A percentile compares a stretch with the other conserved stretches of the same genome.
phyloP scores from a whole-genome alignment of 2,113 vertebrate species.

The Pundamilia nyererei region DNA sequence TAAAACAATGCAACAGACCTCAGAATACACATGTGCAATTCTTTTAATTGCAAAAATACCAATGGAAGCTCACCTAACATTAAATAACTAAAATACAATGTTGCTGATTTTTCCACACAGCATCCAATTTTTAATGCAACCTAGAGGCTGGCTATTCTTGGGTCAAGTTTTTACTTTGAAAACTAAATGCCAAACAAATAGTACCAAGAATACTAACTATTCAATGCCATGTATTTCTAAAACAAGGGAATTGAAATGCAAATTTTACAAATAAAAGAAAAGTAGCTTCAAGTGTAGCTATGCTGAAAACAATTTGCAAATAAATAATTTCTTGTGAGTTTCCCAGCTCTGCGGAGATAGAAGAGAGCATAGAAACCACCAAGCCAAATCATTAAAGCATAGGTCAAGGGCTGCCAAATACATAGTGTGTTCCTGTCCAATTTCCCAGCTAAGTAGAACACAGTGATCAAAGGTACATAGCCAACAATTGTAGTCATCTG shows the following conservation, averaged over 20 bases:
- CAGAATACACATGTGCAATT: neutral
- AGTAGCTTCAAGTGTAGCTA: neutral
- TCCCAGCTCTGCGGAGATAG: neutral
- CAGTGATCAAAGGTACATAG: neutral
- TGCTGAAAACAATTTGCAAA: neutral
- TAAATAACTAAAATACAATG: neutral
- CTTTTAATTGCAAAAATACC: neutral
- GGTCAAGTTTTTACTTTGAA: neutral
- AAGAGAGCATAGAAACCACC: neutral
- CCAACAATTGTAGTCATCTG: neutral
- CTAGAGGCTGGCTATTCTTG: neutral
- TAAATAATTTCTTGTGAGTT: neutral
- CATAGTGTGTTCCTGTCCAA: neutral
- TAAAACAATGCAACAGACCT: neutral
- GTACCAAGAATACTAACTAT: neutral
- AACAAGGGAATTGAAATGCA: neutral
- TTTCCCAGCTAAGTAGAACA: neutral
- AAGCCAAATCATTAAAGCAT: neutral
- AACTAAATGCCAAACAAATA: neutral
- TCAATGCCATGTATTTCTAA: neutral
- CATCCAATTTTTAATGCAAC: neutral
- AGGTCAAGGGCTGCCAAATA: neutral
- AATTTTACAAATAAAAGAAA: neutral
- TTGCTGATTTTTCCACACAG: neutral
- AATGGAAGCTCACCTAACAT: neutral